phyloP scores from a whole-genome alignment of 1,140 invertebrate species.

The Monochamus saltuarius region DNA sequence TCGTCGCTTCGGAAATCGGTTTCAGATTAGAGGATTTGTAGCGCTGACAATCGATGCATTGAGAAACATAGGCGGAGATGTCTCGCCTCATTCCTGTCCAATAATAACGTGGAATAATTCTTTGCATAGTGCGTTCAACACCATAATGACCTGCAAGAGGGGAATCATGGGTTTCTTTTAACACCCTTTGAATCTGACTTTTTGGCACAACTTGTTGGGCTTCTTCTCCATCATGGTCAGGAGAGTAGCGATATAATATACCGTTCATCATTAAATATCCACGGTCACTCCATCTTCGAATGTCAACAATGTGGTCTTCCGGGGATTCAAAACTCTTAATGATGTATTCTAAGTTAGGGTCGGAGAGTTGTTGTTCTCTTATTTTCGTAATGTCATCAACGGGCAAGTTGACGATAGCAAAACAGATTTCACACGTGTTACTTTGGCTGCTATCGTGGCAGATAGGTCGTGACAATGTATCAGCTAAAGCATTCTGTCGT shows the following conservation, averaged over 20 bases:
- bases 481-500: slow-evolving; percentile 19
- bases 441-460: too few relatives aligned
- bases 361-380: slow-evolving; percentile 3
- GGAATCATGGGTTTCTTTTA: slow-evolving; percentile 4
- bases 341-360: neutral
- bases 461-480: slow-evolving; percentile 16
- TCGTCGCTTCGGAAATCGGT: too few relatives aligned
- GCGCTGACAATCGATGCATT: too few relatives aligned
- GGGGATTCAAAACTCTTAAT: slow-evolving; percentile 4
- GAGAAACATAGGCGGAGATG: too few relatives aligned
- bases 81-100: too few relatives aligned
- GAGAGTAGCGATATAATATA: slow-evolving; percentile 21
- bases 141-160: slow-evolving; percentile 37
- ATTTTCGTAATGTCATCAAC: too few relatives aligned
- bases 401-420: too few relatives aligned
- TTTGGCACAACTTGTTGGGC: slow-evolving; percentile 10
- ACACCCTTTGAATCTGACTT: neutral
- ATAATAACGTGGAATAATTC: too few relatives aligned
- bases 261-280: slow-evolving; percentile 21
- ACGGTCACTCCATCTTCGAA: slow-evolving; percentile 7
- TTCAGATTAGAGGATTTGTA: too few relatives aligned
- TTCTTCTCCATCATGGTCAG: slow-evolving; percentile 18
- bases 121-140: slow-evolving; percentile 6
- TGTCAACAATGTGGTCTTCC: slow-evolving; percentile 2
- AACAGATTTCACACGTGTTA: too few relatives aligned